A percentile compares a stretch with the other conserved stretches of the same genome.
Conservation (phyloP, 2,113 vertebrate species). For the Polyodon spathula region DNA sequence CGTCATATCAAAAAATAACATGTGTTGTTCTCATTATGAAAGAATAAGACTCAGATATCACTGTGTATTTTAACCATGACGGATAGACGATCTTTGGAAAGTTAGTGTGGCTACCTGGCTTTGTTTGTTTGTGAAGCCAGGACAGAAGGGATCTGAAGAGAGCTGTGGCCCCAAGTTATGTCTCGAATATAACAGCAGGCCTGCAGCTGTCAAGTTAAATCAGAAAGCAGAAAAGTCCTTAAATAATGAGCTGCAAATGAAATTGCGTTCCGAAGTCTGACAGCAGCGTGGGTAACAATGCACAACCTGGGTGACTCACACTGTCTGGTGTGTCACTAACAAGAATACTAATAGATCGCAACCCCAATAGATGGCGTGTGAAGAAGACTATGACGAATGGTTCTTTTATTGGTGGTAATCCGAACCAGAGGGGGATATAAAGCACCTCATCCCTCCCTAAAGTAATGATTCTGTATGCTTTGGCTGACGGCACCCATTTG, state of each 20-base stretch:
- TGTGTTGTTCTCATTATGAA: too few relatives aligned
- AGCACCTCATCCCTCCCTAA: not conserved
- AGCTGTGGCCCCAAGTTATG: not conserved
- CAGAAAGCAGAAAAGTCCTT: not conserved
- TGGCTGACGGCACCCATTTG: not conserved
- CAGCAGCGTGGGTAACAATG: not conserved
- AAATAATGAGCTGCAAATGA: conserved; percentile 4
- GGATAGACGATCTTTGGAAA: conserved; percentile 1
- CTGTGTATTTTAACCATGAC: too few relatives aligned
- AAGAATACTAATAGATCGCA: conserved; percentile 11
- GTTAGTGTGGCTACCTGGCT: conserved; percentile 14
- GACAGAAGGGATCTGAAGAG: not conserved
- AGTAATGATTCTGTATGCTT: not conserved
- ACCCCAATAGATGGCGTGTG: conserved; percentile 13
- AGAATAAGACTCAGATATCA: too few relatives aligned
- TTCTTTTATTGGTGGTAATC: not conserved
- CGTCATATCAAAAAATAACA: too few relatives aligned
- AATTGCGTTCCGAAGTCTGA: conserved; percentile 13
- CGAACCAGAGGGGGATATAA: not conserved
- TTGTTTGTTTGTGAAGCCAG: not conserved
- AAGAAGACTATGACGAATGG: not conserved
- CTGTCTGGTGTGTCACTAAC: not conserved
- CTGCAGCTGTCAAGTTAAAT: conserved; percentile 5
- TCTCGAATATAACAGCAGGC: not conserved
- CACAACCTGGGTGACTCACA: not conserved